phyloP scores from a whole-genome alignment of 2,113 vertebrate genomes.

The Xenopus borealis region DNA sequence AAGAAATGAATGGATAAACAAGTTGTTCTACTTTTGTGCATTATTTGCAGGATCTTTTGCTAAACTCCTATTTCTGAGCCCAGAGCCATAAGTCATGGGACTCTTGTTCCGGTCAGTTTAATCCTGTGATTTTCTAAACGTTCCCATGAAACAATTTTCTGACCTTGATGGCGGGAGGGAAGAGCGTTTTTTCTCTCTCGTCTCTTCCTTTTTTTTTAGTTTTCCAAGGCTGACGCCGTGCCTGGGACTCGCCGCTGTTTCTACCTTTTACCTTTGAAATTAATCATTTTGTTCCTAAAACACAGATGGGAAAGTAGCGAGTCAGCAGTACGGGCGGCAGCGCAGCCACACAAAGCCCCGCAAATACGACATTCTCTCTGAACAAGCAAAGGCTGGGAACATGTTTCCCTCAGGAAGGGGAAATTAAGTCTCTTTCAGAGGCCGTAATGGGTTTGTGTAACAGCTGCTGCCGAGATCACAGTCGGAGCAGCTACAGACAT shows the following conservation, averaged over 20 bases:
- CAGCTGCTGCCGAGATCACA: neutral
- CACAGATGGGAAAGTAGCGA: conserved; percentile 37
- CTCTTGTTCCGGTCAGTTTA: neutral
- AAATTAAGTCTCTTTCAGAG: conserved; percentile 30
- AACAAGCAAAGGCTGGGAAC: neutral
- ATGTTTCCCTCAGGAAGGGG: neutral
- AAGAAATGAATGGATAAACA: too few relatives aligned
- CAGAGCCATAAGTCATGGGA: too few relatives aligned
- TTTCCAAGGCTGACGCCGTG: conserved; percentile 31
- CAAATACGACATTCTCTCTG: neutral
- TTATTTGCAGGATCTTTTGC: too few relatives aligned
- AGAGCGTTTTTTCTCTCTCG: neutral
- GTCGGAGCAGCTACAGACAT: neutral
- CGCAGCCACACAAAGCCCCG: conserved; percentile 14
- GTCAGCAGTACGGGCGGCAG: conserved; percentile 24
- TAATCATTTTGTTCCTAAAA: conserved; percentile 31
- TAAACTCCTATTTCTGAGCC: too few relatives aligned
- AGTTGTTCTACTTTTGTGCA: too few relatives aligned
- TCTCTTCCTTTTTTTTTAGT: conserved; percentile 1
- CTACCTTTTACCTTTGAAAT: conserved; percentile 25
- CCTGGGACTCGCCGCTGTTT: conserved; percentile 8
- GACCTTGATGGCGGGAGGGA: conserved; percentile 15
- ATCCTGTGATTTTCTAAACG: conserved; percentile 5
- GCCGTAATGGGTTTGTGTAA: conserved; percentile 34
- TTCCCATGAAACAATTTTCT: conserved; percentile 7